A percentile compares a stretch with the other conserved stretches of the same genome.
Evolutionary conservation across 1,140 invertebrate genomes (phyloP).

Genomic region (Meloidogyne floridensis): DNA sequence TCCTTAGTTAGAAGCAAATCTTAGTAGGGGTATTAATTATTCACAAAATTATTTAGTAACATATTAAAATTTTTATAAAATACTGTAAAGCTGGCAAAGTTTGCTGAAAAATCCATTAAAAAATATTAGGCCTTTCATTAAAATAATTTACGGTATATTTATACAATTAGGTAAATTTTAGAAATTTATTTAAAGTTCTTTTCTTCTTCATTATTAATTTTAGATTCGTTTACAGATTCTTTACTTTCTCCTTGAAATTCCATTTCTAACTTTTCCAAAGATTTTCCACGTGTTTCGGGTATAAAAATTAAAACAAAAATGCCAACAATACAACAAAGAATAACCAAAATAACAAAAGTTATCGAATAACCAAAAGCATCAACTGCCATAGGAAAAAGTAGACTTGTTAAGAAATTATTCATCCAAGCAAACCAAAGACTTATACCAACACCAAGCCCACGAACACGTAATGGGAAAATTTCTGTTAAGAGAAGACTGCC

Average conservation of each 20-base stretch:
- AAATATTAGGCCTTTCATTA: no score
- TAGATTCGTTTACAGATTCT: background rate
- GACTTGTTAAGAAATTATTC: slow-evolving; percentile 20
- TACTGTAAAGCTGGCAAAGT: no score
- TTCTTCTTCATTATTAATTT: background rate
- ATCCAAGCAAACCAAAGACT: slow-evolving; percentile 21
- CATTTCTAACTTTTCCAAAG: background rate
- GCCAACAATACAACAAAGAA: background rate
- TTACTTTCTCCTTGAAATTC: slow-evolving; percentile 3
- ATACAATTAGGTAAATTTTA: background rate
- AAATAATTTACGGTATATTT: background rate
- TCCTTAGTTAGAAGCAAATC: no score
- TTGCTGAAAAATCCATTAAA: no score
- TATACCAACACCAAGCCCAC: slow-evolving; percentile 24
- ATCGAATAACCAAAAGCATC: slow-evolving; percentile 3
- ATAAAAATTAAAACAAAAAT: slow-evolving; percentile 4
- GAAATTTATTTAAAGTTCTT: background rate
- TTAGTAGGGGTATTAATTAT: no score
- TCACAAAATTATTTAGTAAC: no score
- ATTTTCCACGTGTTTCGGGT: background rate
- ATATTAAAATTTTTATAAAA: no score
- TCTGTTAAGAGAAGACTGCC: slow-evolving; percentile 17
- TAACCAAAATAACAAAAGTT: background rate
- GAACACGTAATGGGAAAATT: slow-evolving; percentile 27
- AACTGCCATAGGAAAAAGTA: slow-evolving; percentile 9